Percentiles rank a stretch among this genome's conserved stretches.
Evolutionary conservation across 2,113 vertebrate species (phyloP).

Genomic region (Larimichthys polyactis): DNA sequence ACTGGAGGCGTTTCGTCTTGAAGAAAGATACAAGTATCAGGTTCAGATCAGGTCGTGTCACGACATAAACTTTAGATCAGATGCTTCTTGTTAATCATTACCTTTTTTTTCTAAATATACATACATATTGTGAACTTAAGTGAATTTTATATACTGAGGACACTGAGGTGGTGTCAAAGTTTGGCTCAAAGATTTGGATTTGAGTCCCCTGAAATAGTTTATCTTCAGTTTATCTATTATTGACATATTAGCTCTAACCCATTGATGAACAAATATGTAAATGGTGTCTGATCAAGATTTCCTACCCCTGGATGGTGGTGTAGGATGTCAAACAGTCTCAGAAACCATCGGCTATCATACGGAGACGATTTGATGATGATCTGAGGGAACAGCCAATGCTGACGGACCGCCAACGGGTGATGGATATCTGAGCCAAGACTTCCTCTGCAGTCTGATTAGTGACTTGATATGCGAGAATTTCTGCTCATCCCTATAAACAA

Average conservation of each 20-base stretch:
- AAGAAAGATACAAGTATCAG: not conserved
- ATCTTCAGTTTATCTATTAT: not conserved
- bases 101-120: not conserved
- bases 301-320: not conserved
- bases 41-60: not conserved
- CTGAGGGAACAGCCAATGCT: too few species aligned
- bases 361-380: too few species aligned
- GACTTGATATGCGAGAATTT: too few species aligned
- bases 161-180: not conserved
- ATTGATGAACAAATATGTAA: too few species aligned
- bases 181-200: not conserved
- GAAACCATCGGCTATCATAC: too few species aligned
- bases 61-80: not conserved
- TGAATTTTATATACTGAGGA: not conserved
- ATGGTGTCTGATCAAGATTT: not conserved
- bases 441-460: too few species aligned
- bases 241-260: not conserved
- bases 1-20: conserved; percentile 6
- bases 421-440: too few species aligned
- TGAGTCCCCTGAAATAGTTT: not conserved
- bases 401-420: too few species aligned
- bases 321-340: too few species aligned
- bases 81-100: not conserved
- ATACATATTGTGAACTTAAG: not conserved
- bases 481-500: too few species aligned